Evolutionary conservation across 2,888 invertebrate species (phyloP), one percentile per base, ranked within the genome.

Genomic region (Phragmatobia fuliginosa): DNA sequence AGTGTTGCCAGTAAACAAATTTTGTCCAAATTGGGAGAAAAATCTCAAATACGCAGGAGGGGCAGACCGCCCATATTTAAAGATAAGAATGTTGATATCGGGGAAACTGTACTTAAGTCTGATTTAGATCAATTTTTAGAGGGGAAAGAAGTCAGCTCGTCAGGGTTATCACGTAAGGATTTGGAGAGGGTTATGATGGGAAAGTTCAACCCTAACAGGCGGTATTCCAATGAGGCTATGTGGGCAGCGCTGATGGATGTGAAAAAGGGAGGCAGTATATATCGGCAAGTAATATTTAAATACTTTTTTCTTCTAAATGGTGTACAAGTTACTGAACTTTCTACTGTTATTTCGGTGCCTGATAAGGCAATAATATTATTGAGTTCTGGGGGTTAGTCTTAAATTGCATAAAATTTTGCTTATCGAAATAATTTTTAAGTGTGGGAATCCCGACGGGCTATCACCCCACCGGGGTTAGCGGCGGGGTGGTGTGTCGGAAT

Each of bases 231-330:
- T 69, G 94, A 96, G 70, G 95, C 96, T 0, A 94, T 96, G 91
- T 96, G 96, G 94, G 95, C 95, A 1, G 96, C 96, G 1, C 86
- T 96, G 1, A 96, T 96, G 96, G 96, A 96, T 72, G 96, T 96
- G 0, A 96, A 96, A 78, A 93, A 95, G 71, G 96, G 96, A 1
- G 96, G 96, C 2, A 96, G 96, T 83, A 96, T 96, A 77, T 96
- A 96, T 77, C 94, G 95, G 96, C 96, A 60, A 86, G 88, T 70
- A 25, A 25, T 62, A 58, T 58, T 66, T 45, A 63, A 65, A n/a
- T 52, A 18, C n/a, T 11, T 32, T 62, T 25, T 41, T 62, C 4
- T 5, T 31, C 1, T 0, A 31, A 58, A 10, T 49, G 4, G 10
- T 49, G 6, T 1, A n/a, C n/a, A n/a, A n/a, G n/a, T n/a, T n/a